phyloP scores from a whole-genome alignment of 1,140 invertebrate genomes.

The Trichoplusia ni region DNA sequence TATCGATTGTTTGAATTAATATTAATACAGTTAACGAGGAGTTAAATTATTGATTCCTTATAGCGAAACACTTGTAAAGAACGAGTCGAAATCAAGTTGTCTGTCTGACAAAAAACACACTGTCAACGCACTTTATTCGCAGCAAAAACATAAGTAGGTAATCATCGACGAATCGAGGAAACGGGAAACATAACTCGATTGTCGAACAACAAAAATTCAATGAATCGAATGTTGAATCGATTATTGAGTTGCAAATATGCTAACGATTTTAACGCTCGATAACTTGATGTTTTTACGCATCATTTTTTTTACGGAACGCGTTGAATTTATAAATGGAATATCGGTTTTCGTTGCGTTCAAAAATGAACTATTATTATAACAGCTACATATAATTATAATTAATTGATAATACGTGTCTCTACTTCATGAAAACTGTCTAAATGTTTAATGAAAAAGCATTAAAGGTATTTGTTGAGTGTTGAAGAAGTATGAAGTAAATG shows the following conservation, averaged over 20 bases:
- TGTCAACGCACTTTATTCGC: neutral
- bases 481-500: no score
- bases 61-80: no score
- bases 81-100: no score
- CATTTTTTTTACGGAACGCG: slow-evolving; percentile 1
- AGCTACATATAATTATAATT: neutral
- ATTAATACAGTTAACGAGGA: no score
- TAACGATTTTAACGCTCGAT: neutral
- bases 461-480: no score
- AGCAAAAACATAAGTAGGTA: neutral
- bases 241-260: slow-evolving; percentile 5
- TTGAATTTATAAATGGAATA: slow-evolving; percentile 8
- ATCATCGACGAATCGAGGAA: slow-evolving; percentile 3
- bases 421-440: no score
- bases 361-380: slow-evolving; percentile 19
- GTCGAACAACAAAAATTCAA: slow-evolving; percentile 5
- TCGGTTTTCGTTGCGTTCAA: neutral
- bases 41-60: no score
- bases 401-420: neutral
- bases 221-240: slow-evolving; percentile 7
- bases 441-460: no score
- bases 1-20: no score
- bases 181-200: neutral
- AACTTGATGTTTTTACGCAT: neutral
- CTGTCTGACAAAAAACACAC: neutral